A percentile compares a stretch with the other conserved stretches of the same genome.
These are phyloP conservation scores for Lepidonotus clava DNA, from an alignment of 2,888 invertebrate species.

Conservation along the genomic window DNA sequence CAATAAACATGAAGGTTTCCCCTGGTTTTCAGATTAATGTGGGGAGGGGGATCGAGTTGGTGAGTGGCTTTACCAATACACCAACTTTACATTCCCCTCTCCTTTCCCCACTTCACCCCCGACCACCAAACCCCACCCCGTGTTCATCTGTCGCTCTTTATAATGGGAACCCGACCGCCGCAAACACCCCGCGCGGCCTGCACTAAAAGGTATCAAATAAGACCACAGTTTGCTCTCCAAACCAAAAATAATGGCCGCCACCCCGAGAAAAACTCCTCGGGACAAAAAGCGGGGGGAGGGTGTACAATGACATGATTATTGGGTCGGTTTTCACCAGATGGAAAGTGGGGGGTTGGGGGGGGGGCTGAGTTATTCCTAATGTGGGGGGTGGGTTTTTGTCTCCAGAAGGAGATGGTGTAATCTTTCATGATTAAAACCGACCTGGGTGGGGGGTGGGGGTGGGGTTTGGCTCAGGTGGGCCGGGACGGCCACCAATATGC, in stretches of 20 bases:
- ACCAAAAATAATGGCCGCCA: constrained; percentile 10
- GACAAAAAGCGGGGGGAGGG: neutral
- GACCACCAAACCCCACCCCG: neutral
- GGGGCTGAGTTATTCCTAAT: constrained; percentile 11
- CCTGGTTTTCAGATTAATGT: no score
- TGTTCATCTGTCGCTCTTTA: constrained; percentile 28
- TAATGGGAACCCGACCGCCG: constrained; percentile 14
- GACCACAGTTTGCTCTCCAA: constrained; percentile 5
- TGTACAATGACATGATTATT: constrained; percentile 26
- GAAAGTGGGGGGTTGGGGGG: neutral
- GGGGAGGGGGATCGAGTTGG: no score
- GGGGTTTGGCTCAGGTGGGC: constrained; percentile 3
- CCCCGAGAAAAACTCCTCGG: neutral
- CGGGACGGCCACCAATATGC: neutral
- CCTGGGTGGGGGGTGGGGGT: neutral
- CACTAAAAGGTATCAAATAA: constrained; percentile 20
- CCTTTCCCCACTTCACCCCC: neutral
- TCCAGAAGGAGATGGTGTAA: constrained; percentile 2
- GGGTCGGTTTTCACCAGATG: constrained; percentile 42
- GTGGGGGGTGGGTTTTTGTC: neutral
- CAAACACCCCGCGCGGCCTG: neutral
- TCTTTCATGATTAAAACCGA: constrained; percentile 44
- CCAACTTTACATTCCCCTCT: neutral
- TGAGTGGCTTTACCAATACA: neutral
- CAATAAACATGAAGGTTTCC: no score